Percentiles rank a stretch among this genome's conserved stretches.
These are phyloP conservation scores for Emberiza fucata DNA, from an alignment of 2,113 vertebrate genomes.

Conservation along the genomic window DNA sequence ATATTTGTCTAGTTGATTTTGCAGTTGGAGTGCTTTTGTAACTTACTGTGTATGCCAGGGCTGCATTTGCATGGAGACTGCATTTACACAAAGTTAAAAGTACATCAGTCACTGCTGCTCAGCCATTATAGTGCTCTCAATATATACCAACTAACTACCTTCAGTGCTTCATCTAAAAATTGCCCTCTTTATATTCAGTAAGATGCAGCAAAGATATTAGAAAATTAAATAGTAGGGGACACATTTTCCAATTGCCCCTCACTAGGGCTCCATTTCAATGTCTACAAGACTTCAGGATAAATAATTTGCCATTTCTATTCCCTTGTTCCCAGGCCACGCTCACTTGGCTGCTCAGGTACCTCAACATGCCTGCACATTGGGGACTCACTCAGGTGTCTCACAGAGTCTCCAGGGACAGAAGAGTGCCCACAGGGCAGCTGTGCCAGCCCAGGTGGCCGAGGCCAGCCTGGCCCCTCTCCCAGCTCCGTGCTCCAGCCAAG, in stretches of 20 bases:
- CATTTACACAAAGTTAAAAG: conserved; percentile 14
- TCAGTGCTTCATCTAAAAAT: background rate
- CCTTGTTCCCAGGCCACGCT: background rate
- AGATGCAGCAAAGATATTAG: background rate
- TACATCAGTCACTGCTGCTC: background rate
- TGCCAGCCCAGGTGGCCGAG: background rate
- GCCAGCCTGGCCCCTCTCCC: background rate
- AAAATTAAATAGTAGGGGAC: conserved; percentile 17
- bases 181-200: background rate
- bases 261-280: background rate
- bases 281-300: background rate
- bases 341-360: background rate
- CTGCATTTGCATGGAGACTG: conserved; percentile 31
- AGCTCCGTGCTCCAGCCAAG: background rate
- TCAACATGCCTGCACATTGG: rapidly evolving
- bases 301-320: background rate
- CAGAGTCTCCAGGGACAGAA: background rate
- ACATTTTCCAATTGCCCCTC: background rate
- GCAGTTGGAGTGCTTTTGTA: conserved; percentile 23
- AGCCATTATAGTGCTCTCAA: background rate
- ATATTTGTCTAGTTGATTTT: conserved; percentile 45
- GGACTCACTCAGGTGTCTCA: background rate
- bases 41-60: background rate
- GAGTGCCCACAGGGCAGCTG: background rate
- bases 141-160: background rate